Evolutionary conservation across 2,113 vertebrate species (phyloP), one percentile per base, ranked within the genome.

Genomic region (Anarrhichthys ocellatus): DNA sequence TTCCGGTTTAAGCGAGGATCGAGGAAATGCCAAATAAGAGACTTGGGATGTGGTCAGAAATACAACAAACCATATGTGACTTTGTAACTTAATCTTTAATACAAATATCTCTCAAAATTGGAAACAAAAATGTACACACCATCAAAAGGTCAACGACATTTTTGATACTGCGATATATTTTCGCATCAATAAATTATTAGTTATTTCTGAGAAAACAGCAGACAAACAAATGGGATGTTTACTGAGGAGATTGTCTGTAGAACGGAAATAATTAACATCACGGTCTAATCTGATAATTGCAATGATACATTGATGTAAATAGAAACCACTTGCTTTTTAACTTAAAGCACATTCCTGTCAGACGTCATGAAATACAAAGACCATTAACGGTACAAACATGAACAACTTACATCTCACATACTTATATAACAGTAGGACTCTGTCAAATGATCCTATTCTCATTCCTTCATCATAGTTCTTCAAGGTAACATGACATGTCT

Each of bases 11-110:
- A 34, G 32, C 32, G 32, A 34, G 32, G 32, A 34, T 2, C 32
- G 32, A 34, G 32, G 32, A 34, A 5, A 34, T 34, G 32, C 5
- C 32, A 27, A 27, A 32, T 34, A 34, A 34, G 32, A 34, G 32
- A 34, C 32, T 32, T 32, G 32, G 4, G 32, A 9, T 17, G 5
- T 1, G 3, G 14, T 50, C 7, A 78, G 62, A 65, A 27, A 32
- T 9, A 10, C n/a, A 38, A 62, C 46, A 77, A 65, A 59, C 34
- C 40, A 2, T 36, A 77, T 1, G 11, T 42, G 4, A 18, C 63
- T 75, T 38, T 46, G 18, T 56, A 64, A 74, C 18, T 29, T 65
- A 9, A 71, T 59, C 20, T 91, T 92, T 87, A 92, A 84, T 91
- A 89, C 15, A 89, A 83, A 91, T 76, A 13, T 83, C 38, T 66